phyloP scores from a whole-genome alignment of 2,888 invertebrate species.

The Apoda limacodes region DNA sequence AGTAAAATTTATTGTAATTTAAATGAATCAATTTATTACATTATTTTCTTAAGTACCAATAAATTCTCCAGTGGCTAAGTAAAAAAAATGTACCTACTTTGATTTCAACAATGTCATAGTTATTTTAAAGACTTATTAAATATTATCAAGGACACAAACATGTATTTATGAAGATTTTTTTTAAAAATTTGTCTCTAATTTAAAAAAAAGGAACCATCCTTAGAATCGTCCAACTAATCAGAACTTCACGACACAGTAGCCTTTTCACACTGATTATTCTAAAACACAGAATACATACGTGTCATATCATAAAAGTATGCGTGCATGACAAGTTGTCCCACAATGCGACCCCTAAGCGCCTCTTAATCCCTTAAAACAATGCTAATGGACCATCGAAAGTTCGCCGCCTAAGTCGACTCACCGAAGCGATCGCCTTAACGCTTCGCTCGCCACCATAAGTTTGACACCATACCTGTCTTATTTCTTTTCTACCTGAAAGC shows the following conservation, averaged over 20 bases:
- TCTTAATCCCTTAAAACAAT: slow-evolving; percentile 67
- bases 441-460: slow-evolving; percentile 60
- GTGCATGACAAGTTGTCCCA: slow-evolving; percentile 43
- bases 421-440: slow-evolving; percentile 57
- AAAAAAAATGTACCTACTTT: no score
- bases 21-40: no score
- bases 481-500: slow-evolving; percentile 50
- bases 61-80: no score
- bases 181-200: slow-evolving; percentile 12
- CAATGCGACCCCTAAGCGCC: slow-evolving; percentile 45
- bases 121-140: no score
- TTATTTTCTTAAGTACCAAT: no score
- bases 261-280: slow-evolving; percentile 53
- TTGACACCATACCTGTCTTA: slow-evolving; percentile 65
- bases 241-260: slow-evolving; percentile 47
- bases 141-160: no score
- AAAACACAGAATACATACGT: slow-evolving; percentile 44
- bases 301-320: slow-evolving; percentile 64
- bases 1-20: no score
- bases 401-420: slow-evolving; percentile 57
- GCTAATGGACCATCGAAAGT: slow-evolving; percentile 65
- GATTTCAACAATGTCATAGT: no score
- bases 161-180: not conserved
- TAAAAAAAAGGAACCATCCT: slow-evolving; percentile 17
- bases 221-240: slow-evolving; percentile 34